phyloP scores from a whole-genome alignment of 2,113 vertebrate species.

The Poeciliopsis prolifica region DNA sequence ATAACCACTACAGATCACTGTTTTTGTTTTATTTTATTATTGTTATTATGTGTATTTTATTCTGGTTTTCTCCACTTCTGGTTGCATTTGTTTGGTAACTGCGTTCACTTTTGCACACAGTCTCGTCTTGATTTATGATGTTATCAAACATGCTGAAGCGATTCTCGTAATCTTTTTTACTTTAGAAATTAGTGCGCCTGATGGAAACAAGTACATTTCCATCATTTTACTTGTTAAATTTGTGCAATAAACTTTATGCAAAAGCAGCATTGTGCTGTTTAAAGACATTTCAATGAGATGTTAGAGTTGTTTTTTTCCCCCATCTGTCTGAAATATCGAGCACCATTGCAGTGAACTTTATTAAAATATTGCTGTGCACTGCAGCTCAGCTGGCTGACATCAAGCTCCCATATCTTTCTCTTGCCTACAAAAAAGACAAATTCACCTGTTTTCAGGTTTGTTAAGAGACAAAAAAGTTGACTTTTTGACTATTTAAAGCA shows the following conservation, averaged over 20 bases:
- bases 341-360: not conserved
- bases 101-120: not conserved
- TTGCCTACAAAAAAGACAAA: not conserved
- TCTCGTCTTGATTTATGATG: not conserved
- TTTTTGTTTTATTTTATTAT: not conserved
- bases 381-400: not conserved
- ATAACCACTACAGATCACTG: not conserved
- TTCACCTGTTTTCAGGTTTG: not conserved
- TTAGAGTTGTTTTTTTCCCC: not conserved
- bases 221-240: no score
- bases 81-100: not conserved
- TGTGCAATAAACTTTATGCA: no score
- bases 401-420: not conserved
- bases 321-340: not conserved
- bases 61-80: not conserved
- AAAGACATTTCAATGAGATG: no score
- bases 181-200: not conserved
- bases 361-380: not conserved
- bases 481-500: not conserved
- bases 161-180: not conserved
- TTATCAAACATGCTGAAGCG: not conserved
- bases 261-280: no score
- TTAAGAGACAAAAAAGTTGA: not conserved
- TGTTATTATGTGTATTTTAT: not conserved
- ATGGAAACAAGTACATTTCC: no score